Percentiles rank a stretch among this genome's conserved stretches.
These are phyloP conservation scores for Drosophila recens DNA, from an alignment of 2,888 invertebrate genomes.

Conservation along the genomic window DNA sequence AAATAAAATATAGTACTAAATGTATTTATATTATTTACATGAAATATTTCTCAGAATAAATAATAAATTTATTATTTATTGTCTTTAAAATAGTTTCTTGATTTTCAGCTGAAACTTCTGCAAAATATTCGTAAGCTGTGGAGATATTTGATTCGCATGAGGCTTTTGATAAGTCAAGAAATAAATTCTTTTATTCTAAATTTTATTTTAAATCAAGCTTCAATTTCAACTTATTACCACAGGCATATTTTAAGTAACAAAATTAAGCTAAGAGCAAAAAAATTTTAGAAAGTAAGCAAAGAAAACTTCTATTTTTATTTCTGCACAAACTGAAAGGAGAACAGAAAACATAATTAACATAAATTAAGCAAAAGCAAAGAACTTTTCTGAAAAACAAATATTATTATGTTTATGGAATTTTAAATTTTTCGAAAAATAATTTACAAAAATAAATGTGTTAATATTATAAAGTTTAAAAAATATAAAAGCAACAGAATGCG, in stretches of 20 bases:
- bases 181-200: too few relatives aligned
- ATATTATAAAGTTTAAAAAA: too few relatives aligned
- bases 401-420: background rate
- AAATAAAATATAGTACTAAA: background rate
- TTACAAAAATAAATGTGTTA: too few relatives aligned
- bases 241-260: too few relatives aligned
- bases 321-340: background rate
- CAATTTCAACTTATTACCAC: too few relatives aligned
- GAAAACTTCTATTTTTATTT: background rate
- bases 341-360: background rate
- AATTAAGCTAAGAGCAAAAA: too few relatives aligned
- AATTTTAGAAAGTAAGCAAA: background rate
- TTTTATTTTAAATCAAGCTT: too few relatives aligned
- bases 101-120: background rate
- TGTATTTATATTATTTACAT: background rate
- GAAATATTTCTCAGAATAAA: background rate
- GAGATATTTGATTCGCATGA: too few relatives aligned
- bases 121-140: too few relatives aligned
- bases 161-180: too few relatives aligned
- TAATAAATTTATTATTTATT: background rate
- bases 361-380: background rate
- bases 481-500: background rate
- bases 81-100: background rate
- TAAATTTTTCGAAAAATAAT: background rate
- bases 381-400: background rate